phyloP scores from a whole-genome alignment of 1,140 invertebrate species.

The Lerema accius region DNA sequence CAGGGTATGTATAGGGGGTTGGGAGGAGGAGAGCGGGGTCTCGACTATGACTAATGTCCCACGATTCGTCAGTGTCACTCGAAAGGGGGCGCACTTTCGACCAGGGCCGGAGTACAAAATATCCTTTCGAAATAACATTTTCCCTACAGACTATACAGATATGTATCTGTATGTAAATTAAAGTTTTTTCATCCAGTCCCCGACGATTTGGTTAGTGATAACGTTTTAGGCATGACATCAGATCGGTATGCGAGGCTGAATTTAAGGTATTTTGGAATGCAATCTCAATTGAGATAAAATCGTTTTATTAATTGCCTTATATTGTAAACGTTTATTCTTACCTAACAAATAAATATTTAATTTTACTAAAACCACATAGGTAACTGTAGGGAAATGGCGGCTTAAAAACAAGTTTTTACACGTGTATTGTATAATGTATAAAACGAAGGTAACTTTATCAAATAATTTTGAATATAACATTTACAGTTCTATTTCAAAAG shows the following conservation, averaged over 20 bases:
- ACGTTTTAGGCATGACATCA: slow-evolving; percentile 24
- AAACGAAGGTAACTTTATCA: too few relatives aligned
- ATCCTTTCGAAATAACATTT: slow-evolving; percentile 77
- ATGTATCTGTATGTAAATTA: slow-evolving; percentile 78
- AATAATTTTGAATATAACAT: too few relatives aligned
- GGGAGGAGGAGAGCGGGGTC: slow-evolving; percentile 60
- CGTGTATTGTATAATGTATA: too few relatives aligned
- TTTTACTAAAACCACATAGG: too few relatives aligned
- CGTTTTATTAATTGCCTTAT: slow-evolving; percentile 1
- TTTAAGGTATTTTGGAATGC: slow-evolving; percentile 10
- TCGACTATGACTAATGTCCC: slow-evolving; percentile 79
- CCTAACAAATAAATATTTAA: too few relatives aligned
- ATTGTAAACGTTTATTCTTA: too few relatives aligned
- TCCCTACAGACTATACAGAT: slow-evolving; percentile 62
- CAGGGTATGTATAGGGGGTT: slow-evolving; percentile 66
- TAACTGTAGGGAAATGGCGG: too few relatives aligned
- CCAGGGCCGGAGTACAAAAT: slow-evolving; percentile 66
- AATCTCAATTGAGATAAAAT: not conserved
- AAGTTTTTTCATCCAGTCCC: slow-evolving; percentile 44
- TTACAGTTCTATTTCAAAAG: too few relatives aligned
- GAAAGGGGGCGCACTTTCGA: slow-evolving; percentile 65
- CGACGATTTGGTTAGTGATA: slow-evolving; percentile 43
- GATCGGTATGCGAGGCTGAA: slow-evolving; percentile 12
- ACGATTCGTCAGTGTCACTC: slow-evolving; percentile 79
- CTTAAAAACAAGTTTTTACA: too few relatives aligned